Percentiles rank a stretch among this genome's conserved stretches.
These are phyloP conservation scores for Prostheceraeus crozeri DNA, from an alignment of 2,888 invertebrate genomes.

Conservation along the genomic window DNA sequence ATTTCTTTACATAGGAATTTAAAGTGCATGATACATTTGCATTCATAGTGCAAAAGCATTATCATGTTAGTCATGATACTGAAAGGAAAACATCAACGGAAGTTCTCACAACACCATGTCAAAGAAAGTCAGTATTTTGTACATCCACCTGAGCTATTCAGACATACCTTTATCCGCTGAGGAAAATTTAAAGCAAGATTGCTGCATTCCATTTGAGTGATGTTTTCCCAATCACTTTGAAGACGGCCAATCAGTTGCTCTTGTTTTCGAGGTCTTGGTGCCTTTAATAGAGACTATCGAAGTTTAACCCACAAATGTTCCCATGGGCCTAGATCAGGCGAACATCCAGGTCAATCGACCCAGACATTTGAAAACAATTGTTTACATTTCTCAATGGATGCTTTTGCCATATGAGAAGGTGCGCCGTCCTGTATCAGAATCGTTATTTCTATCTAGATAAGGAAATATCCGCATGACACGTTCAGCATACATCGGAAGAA, in stretches of 20 bases:
- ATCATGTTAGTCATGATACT: too few relatives aligned
- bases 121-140: constrained; percentile 21
- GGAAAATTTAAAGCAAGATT: constrained; percentile 3
- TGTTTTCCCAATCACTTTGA: constrained; percentile 10
- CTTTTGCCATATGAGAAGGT: not conserved
- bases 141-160: constrained; percentile 7
- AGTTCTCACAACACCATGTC: too few relatives aligned
- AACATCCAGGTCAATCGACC: constrained; percentile 10
- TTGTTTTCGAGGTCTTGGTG: constrained; percentile 20
- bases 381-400: not conserved
- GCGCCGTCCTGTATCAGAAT: constrained; percentile 15
- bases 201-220: constrained; percentile 8
- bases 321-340: constrained; percentile 9
- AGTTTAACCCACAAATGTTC: constrained; percentile 29
- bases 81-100: too few relatives aligned
- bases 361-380: constrained; percentile 1
- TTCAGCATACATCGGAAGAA: not conserved
- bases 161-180: not conserved
- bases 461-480: not conserved
- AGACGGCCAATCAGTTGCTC: not conserved
- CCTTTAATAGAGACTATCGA: constrained; percentile 2
- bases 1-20: too few relatives aligned
- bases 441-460: not conserved
- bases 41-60: too few relatives aligned
- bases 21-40: too few relatives aligned